Conservation (phyloP, 1,140 invertebrate species). For the Samia ricini region DNA sequence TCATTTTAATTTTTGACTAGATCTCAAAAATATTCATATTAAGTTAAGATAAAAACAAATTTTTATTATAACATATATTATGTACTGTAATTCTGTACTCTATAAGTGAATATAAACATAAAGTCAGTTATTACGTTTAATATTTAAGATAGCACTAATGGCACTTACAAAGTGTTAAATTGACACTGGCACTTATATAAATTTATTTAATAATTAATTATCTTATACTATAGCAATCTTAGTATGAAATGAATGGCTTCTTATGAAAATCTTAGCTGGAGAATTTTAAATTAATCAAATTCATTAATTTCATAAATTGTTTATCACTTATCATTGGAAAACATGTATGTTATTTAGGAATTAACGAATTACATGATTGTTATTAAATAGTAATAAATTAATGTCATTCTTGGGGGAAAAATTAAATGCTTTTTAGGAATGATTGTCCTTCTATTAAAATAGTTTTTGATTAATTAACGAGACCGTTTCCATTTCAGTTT, state of each 20-base stretch:
- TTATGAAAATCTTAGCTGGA: no score
- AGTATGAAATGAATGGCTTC: no score
- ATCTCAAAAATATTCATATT: conserved; percentile 37
- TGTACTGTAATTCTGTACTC: neutral
- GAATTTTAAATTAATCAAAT: no score
- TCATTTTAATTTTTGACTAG: conserved; percentile 37
- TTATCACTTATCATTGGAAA: no score
- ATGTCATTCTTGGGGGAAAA: neutral
- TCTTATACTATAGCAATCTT: no score
- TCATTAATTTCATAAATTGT: no score
- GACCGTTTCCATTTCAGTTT: no score
- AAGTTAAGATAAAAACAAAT: conserved; percentile 14
- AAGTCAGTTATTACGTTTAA: neutral
- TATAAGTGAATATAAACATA: neutral
- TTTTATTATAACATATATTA: neutral
- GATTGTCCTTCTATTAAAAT: neutral
- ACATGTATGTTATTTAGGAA: no score
- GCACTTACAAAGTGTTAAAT: conserved; percentile 28
- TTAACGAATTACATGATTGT: no score
- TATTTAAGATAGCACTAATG: conserved; percentile 36
- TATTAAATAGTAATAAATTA: neutral
- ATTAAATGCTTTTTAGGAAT: neutral
- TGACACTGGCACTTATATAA: no score
- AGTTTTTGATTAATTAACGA: no score
- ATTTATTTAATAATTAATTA: no score